Evolutionary conservation across 2,888 invertebrate genomes (phyloP), one percentile per base, ranked within the genome.

Genomic region (Drosophila macrothrix): DNA sequence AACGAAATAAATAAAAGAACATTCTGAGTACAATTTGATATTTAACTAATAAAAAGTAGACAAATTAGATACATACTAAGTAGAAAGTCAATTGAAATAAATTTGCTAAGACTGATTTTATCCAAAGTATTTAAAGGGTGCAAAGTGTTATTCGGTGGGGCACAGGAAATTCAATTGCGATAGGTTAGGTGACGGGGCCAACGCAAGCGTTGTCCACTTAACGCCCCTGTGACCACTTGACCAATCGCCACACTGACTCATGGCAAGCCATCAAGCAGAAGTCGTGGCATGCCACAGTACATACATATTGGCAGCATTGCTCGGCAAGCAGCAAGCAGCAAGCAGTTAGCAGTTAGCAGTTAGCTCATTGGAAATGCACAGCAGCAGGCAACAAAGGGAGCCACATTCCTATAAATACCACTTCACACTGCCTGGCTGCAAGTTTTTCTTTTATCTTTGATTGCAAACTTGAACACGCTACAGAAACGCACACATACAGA

Each of bases 341-440:
- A 55, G 55, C 37, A 58, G 58, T 58, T 58, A 29, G 55, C 37
- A 58, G 58, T 58, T 58, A 29, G 73, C 68, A 59, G 54, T 65
- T 25, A 9, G 59, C 84, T 84, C 83, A 87, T 84, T 87, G 84
- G 53, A 39, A 87, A 87, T 88, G 73, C 84, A 78, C 67, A 71
- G 67, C 83, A 49, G 76, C 64, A 65, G 65, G 66, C 73, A 71
- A 66, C 62, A 78, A 65, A 62, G 61, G 62, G 67, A 78, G 73
- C 81, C 78, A 79, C 86, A 88, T 88, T 86, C 87, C 88, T 86
- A 86, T 86, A 86, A 86, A 86, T 86, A 84, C 87, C 88, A 86
- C 70, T 88, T 88, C 88, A 84, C 86, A 88, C 86, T 73, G 80
- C 70, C 67, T 10, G 41, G 22, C 16, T 43, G 58, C 58, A 73